Evolutionary conservation across 1,140 invertebrate species (phyloP).

Genomic region (Bathynomus jamesi): DNA sequence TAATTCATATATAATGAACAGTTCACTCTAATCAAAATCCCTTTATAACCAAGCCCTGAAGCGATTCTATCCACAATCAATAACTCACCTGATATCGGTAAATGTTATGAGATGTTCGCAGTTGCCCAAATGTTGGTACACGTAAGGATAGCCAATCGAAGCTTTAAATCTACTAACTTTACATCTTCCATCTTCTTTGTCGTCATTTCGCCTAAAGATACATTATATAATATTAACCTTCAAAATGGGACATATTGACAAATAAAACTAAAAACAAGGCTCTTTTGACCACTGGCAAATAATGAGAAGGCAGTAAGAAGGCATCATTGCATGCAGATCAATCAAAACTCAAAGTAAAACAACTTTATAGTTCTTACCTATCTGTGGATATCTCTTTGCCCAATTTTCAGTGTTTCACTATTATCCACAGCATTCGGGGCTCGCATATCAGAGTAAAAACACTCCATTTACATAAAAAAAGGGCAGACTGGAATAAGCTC

Average conservation of each 20-base stretch:
- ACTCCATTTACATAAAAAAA: slow-evolving; percentile 70
- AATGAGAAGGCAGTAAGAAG: too few relatives aligned
- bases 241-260: too few relatives aligned
- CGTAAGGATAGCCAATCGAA: slow-evolving; percentile 65
- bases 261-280: too few relatives aligned
- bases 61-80: too few relatives aligned
- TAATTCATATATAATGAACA: too few relatives aligned
- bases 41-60: too few relatives aligned
- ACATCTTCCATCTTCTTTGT: slow-evolving; percentile 53
- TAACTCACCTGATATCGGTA: slow-evolving; percentile 57
- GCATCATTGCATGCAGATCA: too few relatives aligned
- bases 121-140: slow-evolving; percentile 78
- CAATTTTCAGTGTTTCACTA: slow-evolving; percentile 57
- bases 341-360: too few relatives aligned
- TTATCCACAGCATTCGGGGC: slow-evolving; percentile 54
- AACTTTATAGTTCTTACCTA: too few relatives aligned
- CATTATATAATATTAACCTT: too few relatives aligned
- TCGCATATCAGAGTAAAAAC: slow-evolving; percentile 68
- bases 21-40: too few relatives aligned
- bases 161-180: slow-evolving; percentile 53
- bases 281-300: too few relatives aligned
- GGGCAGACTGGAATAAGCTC: slow-evolving; percentile 60
- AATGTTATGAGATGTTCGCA: slow-evolving; percentile 80
- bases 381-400: slow-evolving; percentile 45
- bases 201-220: slow-evolving; percentile 20